These are phyloP conservation scores for Scelioninae gen. 2 DNA, from an alignment of 2,888 invertebrate species.

Conservation along the genomic window DNA sequence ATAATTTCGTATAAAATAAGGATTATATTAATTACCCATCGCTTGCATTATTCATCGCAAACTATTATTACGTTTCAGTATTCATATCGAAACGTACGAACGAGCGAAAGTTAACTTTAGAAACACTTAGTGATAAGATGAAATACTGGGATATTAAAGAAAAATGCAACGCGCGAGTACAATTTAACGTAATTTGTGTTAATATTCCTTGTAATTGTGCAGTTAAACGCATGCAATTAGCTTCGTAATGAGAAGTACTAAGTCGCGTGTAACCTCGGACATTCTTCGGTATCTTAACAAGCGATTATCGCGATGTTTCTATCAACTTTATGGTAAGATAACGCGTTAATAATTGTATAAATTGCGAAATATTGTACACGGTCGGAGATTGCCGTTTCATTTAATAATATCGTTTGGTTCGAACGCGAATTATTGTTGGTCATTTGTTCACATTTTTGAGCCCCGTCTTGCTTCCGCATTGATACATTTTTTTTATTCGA, in stretches of 20 bases:
- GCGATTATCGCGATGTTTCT: conserved; percentile 57
- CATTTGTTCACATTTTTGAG: too few relatives aligned
- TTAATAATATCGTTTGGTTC: conserved; percentile 1
- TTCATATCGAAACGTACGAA: conserved; percentile 11
- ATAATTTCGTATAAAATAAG: too few relatives aligned
- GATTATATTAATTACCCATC: too few relatives aligned
- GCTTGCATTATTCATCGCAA: too few relatives aligned
- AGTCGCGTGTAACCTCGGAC: conserved; percentile 67
- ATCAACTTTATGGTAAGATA: conserved; percentile 52
- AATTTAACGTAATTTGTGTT: conserved; percentile 63
- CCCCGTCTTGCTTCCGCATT: too few relatives aligned
- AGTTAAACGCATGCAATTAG: conserved; percentile 69
- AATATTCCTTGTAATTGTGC: conserved; percentile 67
- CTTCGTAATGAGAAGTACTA: conserved; percentile 66
- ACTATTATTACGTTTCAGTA: conserved; percentile 1
- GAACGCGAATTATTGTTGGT: not conserved
- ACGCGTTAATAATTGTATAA: conserved; percentile 39
- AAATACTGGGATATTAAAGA: conserved; percentile 35
- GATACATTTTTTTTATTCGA: too few relatives aligned
- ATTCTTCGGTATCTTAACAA: conserved; percentile 62
- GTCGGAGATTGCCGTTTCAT: conserved; percentile 11
- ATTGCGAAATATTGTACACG: conserved; percentile 20
- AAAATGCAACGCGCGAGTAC: conserved; percentile 58
- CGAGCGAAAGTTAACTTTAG: conserved; percentile 12
- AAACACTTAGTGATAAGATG: conserved; percentile 45